phyloP scores from a whole-genome alignment of 2,113 vertebrate species.

The Hypomesus transpacificus region DNA sequence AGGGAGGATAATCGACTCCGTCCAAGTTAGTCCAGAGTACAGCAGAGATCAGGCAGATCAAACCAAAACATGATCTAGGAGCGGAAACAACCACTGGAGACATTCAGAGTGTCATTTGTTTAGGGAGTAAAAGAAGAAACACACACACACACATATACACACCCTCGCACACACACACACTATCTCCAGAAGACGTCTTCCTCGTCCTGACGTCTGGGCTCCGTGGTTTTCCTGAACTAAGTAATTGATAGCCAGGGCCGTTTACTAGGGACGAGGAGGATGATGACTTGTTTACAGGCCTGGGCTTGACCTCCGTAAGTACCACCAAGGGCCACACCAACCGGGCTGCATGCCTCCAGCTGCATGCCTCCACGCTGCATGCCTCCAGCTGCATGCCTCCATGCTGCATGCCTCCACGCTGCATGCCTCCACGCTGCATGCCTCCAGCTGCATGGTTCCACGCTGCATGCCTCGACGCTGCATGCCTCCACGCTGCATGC shows the following conservation, averaged over 20 bases:
- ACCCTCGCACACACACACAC: conserved; percentile 11
- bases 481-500: too few species aligned
- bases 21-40: conserved; percentile 7
- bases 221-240: conserved; percentile 22
- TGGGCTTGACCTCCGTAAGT: conserved; percentile 41
- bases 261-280: conserved; percentile 27
- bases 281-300: conserved; percentile 47
- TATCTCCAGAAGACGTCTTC: conserved; percentile 16
- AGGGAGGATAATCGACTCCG: background rate
- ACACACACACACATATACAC: too few species aligned
- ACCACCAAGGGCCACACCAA: conserved; percentile 32
- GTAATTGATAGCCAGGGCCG: conserved; percentile 40
- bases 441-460: too few species aligned
- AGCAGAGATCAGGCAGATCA: conserved; percentile 30
- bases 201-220: conserved; percentile 12
- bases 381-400: too few species aligned
- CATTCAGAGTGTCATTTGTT: conserved; percentile 32
- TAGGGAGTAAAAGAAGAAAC: conserved; percentile 13
- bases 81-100: conserved; percentile 34
- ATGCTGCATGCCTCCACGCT: too few species aligned
- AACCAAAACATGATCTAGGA: conserved; percentile 24
- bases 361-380: too few species aligned
- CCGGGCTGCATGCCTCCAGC: background rate
- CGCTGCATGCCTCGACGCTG: too few species aligned
- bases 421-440: too few species aligned